A percentile compares a stretch with the other conserved stretches of the same genome.
phyloP scores from a whole-genome alignment of 2,113 vertebrate genomes.

The Electrona antarctica region DNA sequence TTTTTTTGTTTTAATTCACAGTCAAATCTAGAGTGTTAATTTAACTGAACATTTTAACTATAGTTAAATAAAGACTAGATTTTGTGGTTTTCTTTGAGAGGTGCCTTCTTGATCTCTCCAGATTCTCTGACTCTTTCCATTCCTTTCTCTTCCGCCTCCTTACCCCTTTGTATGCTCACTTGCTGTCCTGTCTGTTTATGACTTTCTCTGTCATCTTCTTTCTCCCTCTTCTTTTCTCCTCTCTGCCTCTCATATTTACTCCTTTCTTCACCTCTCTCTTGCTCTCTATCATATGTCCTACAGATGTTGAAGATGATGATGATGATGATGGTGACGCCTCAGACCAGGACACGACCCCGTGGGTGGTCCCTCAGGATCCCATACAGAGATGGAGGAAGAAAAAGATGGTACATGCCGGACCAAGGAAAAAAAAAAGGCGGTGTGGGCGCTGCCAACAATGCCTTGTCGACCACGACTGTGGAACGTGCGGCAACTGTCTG shows the following conservation, averaged over 20 bases:
- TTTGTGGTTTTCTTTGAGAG: too few species aligned
- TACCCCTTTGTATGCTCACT: too few species aligned
- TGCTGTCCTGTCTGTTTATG: too few species aligned
- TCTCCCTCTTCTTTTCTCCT: too few species aligned
- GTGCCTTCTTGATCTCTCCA: not conserved
- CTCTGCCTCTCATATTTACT: not conserved
- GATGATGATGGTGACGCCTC: conserved; percentile 67
- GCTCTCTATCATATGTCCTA: conserved; percentile 29
- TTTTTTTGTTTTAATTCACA: too few species aligned
- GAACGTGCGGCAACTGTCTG: conserved; percentile 85
- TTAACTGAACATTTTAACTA: too few species aligned
- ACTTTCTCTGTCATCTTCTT: too few species aligned
- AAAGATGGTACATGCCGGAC: conserved; percentile 27
- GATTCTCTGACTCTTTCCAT: not conserved
- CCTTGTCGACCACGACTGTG: conserved; percentile 83
- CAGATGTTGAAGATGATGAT: conserved; percentile 74
- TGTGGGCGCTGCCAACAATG: conserved; percentile 87
- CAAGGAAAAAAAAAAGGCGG: conserved; percentile 60
- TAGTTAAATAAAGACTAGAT: too few species aligned
- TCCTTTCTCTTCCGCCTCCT: not conserved
- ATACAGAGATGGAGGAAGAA: conserved; percentile 44
- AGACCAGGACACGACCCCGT: conserved; percentile 61
- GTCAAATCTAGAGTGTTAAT: too few species aligned
- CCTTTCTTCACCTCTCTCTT: conserved; percentile 28
- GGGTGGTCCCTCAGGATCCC: conserved; percentile 60